Conservation (phyloP, 2,888 invertebrate species). For the Drosophila demipolita region DNA sequence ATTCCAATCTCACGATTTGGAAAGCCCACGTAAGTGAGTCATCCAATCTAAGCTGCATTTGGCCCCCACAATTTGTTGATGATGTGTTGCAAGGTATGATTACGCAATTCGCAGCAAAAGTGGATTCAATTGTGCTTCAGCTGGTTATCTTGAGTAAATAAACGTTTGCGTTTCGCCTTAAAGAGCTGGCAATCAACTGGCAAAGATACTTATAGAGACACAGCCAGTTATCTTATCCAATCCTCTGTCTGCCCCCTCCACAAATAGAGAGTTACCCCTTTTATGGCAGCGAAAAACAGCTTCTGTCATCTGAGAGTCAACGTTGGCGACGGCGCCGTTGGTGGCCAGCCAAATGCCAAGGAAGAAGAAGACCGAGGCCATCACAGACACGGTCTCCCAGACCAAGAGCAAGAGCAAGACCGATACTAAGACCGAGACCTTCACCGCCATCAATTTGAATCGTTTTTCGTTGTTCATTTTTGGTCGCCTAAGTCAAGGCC, state of each 20-base stretch:
- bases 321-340: slow-evolving; percentile 11
- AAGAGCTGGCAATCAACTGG: slow-evolving; percentile 38
- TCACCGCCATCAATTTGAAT: slow-evolving; percentile 43
- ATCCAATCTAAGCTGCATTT: slow-evolving; percentile 18
- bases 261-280: slow-evolving; percentile 44
- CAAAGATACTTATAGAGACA: slow-evolving; percentile 9
- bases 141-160: slow-evolving; percentile 64
- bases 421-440: slow-evolving; percentile 43
- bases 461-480: slow-evolving; percentile 18
- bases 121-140: slow-evolving; percentile 16
- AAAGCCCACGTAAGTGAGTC: slow-evolving; percentile 49
- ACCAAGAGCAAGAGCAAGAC: slow-evolving; percentile 3
- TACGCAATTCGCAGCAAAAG: slow-evolving; percentile 38
- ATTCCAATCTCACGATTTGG: slow-evolving; percentile 37
- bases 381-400: not conserved
- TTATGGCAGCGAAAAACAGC: slow-evolving; percentile 51
- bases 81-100: slow-evolving; percentile 9
- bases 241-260: slow-evolving; percentile 12
- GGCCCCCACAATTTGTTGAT: not conserved
- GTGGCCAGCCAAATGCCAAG: slow-evolving; percentile 12
- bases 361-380: not conserved
- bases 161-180: slow-evolving; percentile 48
- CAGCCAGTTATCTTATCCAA: slow-evolving; percentile 59
- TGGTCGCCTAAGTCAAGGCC: slow-evolving; percentile 47
- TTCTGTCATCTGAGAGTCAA: slow-evolving; percentile 5